phyloP scores from a whole-genome alignment of 2,797 vertebrate species.

The Ammospiza maritima region DNA sequence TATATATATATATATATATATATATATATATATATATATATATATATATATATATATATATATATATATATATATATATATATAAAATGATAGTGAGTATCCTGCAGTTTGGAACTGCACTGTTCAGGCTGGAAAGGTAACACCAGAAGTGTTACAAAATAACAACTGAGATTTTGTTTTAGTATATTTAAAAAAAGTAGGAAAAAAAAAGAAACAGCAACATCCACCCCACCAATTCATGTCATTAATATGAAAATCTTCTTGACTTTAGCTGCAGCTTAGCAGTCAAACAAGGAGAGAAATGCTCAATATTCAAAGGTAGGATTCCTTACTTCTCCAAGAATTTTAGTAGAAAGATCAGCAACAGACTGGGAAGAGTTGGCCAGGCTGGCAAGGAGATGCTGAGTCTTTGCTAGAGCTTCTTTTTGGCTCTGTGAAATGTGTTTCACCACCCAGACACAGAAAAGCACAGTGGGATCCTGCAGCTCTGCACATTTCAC shows the following conservation, averaged over 20 bases:
- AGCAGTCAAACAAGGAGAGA: background rate
- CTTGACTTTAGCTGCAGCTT: background rate
- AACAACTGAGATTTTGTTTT: background rate
- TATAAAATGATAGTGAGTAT: background rate
- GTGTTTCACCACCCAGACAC: slow-evolving; percentile 87
- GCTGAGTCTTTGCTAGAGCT: slow-evolving; percentile 61
- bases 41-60: background rate
- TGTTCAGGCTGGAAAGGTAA: background rate
- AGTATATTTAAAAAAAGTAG: background rate
- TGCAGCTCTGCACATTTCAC: slow-evolving; percentile 78
- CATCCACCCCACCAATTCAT: background rate
- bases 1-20: background rate
- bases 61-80: background rate
- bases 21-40: background rate
- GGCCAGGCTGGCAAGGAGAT: slow-evolving; percentile 70
- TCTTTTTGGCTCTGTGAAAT: slow-evolving; percentile 77
- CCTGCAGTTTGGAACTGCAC: background rate
- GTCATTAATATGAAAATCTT: background rate
- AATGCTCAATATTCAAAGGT: background rate
- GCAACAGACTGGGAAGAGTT: slow-evolving; percentile 70
- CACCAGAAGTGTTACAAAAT: background rate
- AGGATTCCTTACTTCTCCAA: slow-evolving; percentile 82
- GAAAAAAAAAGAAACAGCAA: background rate
- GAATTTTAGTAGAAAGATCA: slow-evolving; percentile 76
- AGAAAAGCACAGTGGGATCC: slow-evolving; percentile 80